Conservation (phyloP, 2,888 invertebrate genomes). For the Pachycephus smyrnensis region DNA sequence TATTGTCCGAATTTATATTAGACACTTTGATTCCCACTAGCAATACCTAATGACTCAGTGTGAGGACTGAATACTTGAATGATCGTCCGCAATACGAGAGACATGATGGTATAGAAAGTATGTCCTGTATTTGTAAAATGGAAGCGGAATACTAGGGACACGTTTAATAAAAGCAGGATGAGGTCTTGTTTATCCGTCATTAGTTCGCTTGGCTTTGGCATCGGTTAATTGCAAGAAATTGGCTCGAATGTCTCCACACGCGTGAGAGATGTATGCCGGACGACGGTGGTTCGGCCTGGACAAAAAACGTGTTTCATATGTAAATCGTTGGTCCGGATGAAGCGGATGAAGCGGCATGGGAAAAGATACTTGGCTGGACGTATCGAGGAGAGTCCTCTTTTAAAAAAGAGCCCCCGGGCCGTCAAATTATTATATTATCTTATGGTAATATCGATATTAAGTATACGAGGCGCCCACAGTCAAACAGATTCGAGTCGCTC, state of each 20-base stretch:
- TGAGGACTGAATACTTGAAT: neutral
- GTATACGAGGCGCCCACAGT: conserved; percentile 15
- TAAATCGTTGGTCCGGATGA: conserved; percentile 37
- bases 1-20: no score
- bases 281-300: conserved; percentile 26
- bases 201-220: neutral
- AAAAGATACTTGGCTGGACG: conserved; percentile 17
- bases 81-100: neutral
- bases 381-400: conserved; percentile 23
- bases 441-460: conserved; percentile 42
- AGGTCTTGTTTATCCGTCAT: neutral
- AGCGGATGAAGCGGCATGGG: conserved; percentile 18
- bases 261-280: conserved; percentile 17
- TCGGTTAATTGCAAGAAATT: conserved; percentile 42
- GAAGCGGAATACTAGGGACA: neutral
- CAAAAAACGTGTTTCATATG: conserved; percentile 45
- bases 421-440: conserved; percentile 48
- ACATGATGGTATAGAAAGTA: no score
- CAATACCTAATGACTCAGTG: neutral
- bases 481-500: neutral
- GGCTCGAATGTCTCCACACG: conserved; percentile 37
- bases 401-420: conserved; percentile 34
- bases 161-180: neutral
- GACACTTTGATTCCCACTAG: no score
- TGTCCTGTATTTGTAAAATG: neutral